Evolutionary conservation across 2,113 vertebrate species (phyloP), one percentile per base, ranked within the genome.

Genomic region (Pseudorhombus dupliciocellatus): DNA sequence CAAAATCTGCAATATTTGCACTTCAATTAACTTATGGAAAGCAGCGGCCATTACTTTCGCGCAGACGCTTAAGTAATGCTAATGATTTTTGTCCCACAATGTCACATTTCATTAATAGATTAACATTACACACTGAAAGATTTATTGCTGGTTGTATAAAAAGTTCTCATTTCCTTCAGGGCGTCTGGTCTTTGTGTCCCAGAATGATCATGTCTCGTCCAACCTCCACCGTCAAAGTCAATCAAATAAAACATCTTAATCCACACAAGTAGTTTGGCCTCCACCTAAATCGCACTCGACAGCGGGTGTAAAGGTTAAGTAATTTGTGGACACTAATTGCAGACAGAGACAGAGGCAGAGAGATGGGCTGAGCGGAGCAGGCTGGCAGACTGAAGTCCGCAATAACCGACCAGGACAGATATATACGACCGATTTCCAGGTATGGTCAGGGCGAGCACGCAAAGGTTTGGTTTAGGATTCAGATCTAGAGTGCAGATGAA

Each of bases 11-110:
- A 59, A n/a, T 58, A 76, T 69, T 73, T 70, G 40, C 34, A 65
- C 40, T 82, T 77, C 25, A 69, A 42, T 82, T 42, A 44, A 60
- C 24, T 65, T 50, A 50, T 26, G 21, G 53, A 61, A 72, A 72
- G 20, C 34, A 60, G 46, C 4, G 53, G 22, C 11, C 11, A 40
- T 12, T 54, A 30, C 48, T 40, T 44, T 16, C 26, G 55, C 22
- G n/a, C 22, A 14, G 22, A 55, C 44, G 31, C 48, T 37, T 28
- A 53, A 56, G 44, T 46, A 44, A 62, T 63, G 57, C 50, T 44
- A 50, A 61, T 60, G 53, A 25, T 40, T 68, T 69, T 54, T 37
- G 24, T 44, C 48, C 2, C 24, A 34, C 21, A 53, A 16, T 44
- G 62, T 73, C 20, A 34, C 7, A 31, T 54, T 48, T 54, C 3